A percentile compares a stretch with the other conserved stretches of the same genome.
Conservation (phyloP, 2,888 invertebrate species). For the Fragum sueziense region DNA sequence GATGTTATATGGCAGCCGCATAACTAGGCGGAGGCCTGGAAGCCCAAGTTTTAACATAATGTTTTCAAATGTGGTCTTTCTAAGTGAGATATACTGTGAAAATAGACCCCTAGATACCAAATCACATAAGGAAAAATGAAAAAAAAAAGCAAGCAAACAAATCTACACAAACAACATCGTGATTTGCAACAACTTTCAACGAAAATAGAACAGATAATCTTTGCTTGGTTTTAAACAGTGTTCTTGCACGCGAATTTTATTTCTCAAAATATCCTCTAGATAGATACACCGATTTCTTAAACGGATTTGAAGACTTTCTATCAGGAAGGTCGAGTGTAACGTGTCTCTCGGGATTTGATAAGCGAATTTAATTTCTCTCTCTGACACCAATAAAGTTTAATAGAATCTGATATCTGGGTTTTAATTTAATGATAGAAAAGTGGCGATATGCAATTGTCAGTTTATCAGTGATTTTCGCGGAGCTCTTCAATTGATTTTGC, state of each 20-base stretch:
- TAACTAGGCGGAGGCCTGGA: too few relatives aligned
- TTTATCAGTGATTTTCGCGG: neutral
- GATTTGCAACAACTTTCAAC: too few relatives aligned
- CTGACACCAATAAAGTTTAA: conserved; percentile 10
- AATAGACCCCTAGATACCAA: too few relatives aligned
- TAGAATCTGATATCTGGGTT: neutral
- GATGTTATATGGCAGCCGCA: too few relatives aligned
- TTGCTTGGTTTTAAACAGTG: too few relatives aligned
- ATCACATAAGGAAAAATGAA: too few relatives aligned
- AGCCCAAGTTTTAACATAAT: too few relatives aligned
- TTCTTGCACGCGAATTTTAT: neutral
- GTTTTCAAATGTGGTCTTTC: too few relatives aligned
- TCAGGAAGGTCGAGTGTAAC: neutral
- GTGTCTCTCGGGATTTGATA: conserved; percentile 11
- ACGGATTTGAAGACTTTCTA: neutral
- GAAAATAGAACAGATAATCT: too few relatives aligned
- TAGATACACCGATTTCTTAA: neutral
- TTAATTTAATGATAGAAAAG: conserved; percentile 14
- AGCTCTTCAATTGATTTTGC: neutral
- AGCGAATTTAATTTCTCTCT: conserved; percentile 8
- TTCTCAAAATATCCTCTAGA: neutral
- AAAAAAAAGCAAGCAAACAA: too few relatives aligned
- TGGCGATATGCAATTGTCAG: conserved; percentile 1
- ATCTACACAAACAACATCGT: too few relatives aligned
- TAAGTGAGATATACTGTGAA: too few relatives aligned